Evolutionary conservation across 2,797 vertebrate genomes (phyloP).

Genomic region (Crax fasciolata): DNA sequence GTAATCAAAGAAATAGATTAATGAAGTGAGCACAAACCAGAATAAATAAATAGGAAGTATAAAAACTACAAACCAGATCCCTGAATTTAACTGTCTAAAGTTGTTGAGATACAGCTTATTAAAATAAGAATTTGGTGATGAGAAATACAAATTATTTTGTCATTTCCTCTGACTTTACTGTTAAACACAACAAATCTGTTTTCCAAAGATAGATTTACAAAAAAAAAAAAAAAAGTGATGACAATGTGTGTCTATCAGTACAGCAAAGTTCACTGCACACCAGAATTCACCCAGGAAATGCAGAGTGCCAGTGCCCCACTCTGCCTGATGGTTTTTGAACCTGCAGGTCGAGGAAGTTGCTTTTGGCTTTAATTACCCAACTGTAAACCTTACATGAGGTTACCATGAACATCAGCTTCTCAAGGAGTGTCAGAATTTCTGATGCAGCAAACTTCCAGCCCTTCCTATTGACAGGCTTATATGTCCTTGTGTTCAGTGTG

Average conservation of each 20-base stretch:
- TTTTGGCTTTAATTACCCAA: not conserved
- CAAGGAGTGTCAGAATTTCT: not conserved
- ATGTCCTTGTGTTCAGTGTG: not conserved
- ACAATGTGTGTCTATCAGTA: not conserved
- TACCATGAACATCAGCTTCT: not conserved
- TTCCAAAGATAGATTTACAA: not conserved
- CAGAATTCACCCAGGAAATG: not conserved
- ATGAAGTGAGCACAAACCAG: not conserved
- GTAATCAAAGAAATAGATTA: not conserved
- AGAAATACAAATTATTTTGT: not conserved
- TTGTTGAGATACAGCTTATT: not conserved
- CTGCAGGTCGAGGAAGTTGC: not conserved
- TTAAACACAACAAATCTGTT: not conserved
- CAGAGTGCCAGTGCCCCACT: rapidly evolving
- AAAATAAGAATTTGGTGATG: not conserved
- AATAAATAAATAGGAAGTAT: not conserved
- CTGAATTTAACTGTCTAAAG: not conserved
- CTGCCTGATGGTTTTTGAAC: not conserved
- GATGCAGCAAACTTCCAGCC: not conserved
- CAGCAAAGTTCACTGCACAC: not conserved
- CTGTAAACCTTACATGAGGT: rapidly evolving
- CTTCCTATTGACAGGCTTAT: not conserved
- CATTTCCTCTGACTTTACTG: not conserved
- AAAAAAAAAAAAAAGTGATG: not conserved
- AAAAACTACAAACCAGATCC: not conserved